Evolutionary conservation across 2,888 invertebrate genomes (phyloP).

Genomic region (Spilarctia lutea): DNA sequence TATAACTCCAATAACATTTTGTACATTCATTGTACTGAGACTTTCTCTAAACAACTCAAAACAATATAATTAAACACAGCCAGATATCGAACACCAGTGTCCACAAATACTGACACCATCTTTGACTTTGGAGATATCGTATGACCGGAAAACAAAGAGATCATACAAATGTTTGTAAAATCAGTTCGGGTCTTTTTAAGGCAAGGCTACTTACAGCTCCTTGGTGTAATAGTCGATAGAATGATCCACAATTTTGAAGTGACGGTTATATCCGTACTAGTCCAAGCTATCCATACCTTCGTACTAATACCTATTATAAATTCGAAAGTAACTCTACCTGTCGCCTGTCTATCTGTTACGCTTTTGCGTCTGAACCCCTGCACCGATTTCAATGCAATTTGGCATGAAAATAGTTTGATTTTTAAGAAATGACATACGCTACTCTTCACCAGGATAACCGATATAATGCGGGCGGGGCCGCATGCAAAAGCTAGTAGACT

Average conservation of each 20-base stretch:
- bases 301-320: no score
- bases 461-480: no score
- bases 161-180: constrained; percentile 21
- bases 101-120: constrained; percentile 38
- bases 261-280: not conserved
- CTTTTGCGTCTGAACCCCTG: no score
- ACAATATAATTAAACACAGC: constrained; percentile 18
- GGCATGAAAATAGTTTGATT: no score
- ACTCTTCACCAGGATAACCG: no score
- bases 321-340: no score
- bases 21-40: not conserved
- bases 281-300: no score
- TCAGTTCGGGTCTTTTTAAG: constrained; percentile 2
- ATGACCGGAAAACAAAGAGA: constrained; percentile 42
- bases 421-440: no score
- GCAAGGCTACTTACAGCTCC: constrained; percentile 52
- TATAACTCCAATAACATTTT: not conserved
- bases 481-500: not conserved
- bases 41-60: constrained; percentile 13
- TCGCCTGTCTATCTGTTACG: no score
- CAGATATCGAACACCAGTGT: constrained; percentile 40
- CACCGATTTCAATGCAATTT: no score
- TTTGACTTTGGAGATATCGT: constrained; percentile 27
- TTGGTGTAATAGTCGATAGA: not conserved
- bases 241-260: not conserved